Evolutionary conservation across 1,140 invertebrate genomes (phyloP), one percentile per base, ranked within the genome.

Genomic region (Trachymyrmex septentrionalis): DNA sequence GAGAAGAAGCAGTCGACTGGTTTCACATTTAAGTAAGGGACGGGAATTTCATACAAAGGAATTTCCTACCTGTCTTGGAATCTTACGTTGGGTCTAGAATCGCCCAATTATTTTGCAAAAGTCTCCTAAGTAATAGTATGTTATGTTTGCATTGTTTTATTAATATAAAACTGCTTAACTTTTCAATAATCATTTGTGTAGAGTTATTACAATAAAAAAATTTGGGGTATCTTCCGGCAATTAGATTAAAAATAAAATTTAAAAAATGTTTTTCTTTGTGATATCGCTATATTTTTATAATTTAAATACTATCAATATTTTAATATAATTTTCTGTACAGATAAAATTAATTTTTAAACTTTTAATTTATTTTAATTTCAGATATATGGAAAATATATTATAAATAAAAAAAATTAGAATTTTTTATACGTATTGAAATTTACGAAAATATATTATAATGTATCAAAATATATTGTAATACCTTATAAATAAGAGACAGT

Each of bases 21-120:
- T 78, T 69, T 64, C 34, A 27, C 16, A 14, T 34, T 38, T 44
- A 59, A 86, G 75, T 76, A 89, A 90, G 57, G 21, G 69, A 81
- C 27, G 16, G 34, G 50, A 77, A 87, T 85, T 61, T 73, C 71
- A 27, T 78, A 87, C 76, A 87, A 90, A 86, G 57, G 53, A 71
- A 63, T 27, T 12, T 3, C 67, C 69, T 87, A 87, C 88, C 57
- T 87, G 88, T 38, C 50, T 57, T 16, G 67, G 24, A 82, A 82
- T 86, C 78, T 80, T 85, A 44, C 12, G 21, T 10, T 27, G 21
- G 5, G 2, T 4, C 10, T n/a, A 69, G 24, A 89, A 76, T 85
- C 48, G 16, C 14, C 0, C 59, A 38, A 80, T 72, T 75, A 57
- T 6, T 53, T 66, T 50, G 38, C 30, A 82, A 16, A 84, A 14